phyloP scores from a whole-genome alignment of 1,140 invertebrate species.

The Drosophila miranda region DNA sequence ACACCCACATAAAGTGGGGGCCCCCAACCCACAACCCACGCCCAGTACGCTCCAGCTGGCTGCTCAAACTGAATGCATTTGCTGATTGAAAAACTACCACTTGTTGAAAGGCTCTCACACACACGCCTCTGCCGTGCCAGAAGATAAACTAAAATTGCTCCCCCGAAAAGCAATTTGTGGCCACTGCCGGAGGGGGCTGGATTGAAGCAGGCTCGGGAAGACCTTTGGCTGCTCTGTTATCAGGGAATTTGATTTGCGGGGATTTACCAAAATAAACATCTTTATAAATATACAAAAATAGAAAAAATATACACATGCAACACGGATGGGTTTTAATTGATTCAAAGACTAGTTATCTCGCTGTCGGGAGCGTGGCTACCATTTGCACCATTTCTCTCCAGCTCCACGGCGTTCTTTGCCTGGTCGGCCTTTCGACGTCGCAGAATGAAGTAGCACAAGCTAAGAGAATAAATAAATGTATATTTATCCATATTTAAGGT shows the following conservation, averaged over 20 bases:
- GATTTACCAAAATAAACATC: constrained; percentile 30
- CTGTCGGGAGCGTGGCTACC: constrained; percentile 48
- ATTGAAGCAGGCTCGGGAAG: neutral
- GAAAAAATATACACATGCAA: constrained; percentile 41
- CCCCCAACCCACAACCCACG: constrained; percentile 42
- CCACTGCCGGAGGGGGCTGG: constrained; percentile 6
- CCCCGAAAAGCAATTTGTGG: constrained; percentile 40
- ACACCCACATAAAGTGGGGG: constrained; percentile 29
- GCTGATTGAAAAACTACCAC: constrained; percentile 80
- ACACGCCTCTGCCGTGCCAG: neutral
- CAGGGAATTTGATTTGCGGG: constrained; percentile 17
- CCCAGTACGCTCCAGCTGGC: constrained; percentile 43
- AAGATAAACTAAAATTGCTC: constrained; percentile 24
- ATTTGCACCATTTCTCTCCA: constrained; percentile 51
- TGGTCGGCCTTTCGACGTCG: constrained; percentile 53
- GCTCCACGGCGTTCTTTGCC: constrained; percentile 40
- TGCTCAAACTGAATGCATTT: constrained; percentile 81
- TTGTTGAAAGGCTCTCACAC: constrained; percentile 21
- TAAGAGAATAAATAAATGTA: constrained; percentile 5
- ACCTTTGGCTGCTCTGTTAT: neutral
- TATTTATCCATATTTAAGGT: neutral
- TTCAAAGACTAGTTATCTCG: constrained; percentile 77
- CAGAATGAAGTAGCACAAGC: constrained; percentile 65
- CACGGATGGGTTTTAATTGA: constrained; percentile 15
- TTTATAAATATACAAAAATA: constrained; percentile 27